Evolutionary conservation across 2,797 vertebrate species (phyloP).

Genomic region (Acrocephalus scirpaceus): DNA sequence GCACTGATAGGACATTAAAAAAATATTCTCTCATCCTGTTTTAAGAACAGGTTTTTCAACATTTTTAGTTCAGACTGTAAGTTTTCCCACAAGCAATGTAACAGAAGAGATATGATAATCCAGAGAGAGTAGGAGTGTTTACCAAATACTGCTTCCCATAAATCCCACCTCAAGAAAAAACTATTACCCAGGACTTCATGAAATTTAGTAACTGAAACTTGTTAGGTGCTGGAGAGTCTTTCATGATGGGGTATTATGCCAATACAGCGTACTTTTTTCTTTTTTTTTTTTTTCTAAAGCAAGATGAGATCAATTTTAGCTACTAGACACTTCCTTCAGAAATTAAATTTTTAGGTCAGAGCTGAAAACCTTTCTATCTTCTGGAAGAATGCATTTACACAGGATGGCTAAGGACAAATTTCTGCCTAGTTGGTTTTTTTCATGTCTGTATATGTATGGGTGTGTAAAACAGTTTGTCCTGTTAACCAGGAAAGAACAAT

Average conservation of each 20-base stretch:
- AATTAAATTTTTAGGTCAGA: not conserved
- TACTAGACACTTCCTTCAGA: not conserved
- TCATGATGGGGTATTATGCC: not conserved
- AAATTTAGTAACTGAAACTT: not conserved
- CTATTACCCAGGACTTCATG: not conserved
- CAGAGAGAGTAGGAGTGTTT: not conserved
- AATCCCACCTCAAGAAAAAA: not conserved
- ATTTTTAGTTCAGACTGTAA: not conserved
- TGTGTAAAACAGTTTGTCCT: not conserved
- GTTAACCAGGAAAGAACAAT: not conserved
- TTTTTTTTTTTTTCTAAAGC: not conserved
- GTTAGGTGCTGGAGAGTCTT: not conserved
- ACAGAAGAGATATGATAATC: not conserved
- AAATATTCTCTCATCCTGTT: not conserved
- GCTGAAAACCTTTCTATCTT: not conserved
- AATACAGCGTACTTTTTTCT: not conserved
- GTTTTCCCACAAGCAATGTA: not conserved
- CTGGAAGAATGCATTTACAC: not conserved
- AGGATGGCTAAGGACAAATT: not conserved
- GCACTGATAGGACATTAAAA: not conserved
- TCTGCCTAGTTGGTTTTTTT: not conserved
- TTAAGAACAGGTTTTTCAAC: not conserved
- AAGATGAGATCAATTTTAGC: not conserved
- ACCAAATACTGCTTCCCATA: not conserved
- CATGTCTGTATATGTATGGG: not conserved